Evolutionary conservation across 1,140 invertebrate genomes (phyloP).

Genomic region (Papilio dardanus): DNA sequence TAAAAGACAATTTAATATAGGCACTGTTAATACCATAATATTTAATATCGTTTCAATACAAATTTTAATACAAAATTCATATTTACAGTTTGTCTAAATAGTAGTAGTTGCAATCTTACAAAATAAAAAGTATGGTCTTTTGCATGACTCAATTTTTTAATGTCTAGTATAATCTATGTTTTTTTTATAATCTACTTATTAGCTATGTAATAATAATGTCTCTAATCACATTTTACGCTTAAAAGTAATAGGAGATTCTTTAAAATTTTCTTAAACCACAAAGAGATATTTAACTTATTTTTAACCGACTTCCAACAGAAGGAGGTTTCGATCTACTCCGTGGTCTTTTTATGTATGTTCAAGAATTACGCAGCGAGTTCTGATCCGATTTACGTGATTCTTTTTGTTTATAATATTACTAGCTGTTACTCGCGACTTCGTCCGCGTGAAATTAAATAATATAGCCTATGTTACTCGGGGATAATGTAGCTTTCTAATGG

Average conservation of each 20-base stretch:
- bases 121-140: conserved; percentile 10
- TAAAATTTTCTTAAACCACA: background rate
- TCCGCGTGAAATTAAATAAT: too few relatives aligned
- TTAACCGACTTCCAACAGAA: too few relatives aligned
- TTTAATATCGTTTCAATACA: conserved; percentile 16
- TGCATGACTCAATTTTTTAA: conserved; percentile 20
- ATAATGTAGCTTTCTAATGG: too few relatives aligned
- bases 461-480: too few relatives aligned
- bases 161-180: background rate
- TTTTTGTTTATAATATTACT: too few relatives aligned
- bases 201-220: conserved; percentile 25
- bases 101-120: background rate
- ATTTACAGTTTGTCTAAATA: conserved; percentile 11
- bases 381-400: too few relatives aligned
- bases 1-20: conserved; percentile 12
- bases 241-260: background rate
- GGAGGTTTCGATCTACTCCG: too few relatives aligned
- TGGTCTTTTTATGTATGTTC: too few relatives aligned
- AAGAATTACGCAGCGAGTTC: too few relatives aligned
- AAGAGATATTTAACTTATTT: background rate
- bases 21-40: background rate
- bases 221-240: background rate
- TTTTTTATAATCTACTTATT: conserved; percentile 5
- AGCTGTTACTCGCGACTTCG: too few relatives aligned
- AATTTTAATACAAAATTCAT: conserved; percentile 34